These are phyloP conservation scores for Gasterosteus nipponicus DNA, from an alignment of 2,113 vertebrate genomes.

Conservation along the genomic window DNA sequence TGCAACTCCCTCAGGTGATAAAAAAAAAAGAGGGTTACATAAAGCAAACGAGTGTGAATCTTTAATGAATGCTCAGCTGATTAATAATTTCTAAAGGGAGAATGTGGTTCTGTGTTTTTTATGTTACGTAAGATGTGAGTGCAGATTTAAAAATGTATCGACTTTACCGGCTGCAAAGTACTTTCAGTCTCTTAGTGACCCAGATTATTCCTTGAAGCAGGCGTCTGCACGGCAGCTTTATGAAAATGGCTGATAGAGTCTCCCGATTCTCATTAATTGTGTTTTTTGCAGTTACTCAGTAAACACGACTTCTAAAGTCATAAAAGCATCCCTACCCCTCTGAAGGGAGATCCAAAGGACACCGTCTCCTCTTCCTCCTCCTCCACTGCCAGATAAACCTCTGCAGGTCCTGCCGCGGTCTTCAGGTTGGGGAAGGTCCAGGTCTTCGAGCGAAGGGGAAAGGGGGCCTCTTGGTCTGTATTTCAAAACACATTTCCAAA, in stretches of 20 bases:
- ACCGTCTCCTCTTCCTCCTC: conserved; percentile 80
- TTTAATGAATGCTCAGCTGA: conserved; percentile 48
- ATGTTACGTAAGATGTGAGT: conserved; percentile 54
- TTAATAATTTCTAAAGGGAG: conserved; percentile 66
- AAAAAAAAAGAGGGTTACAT: conserved; percentile 30
- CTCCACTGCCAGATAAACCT: conserved; percentile 85
- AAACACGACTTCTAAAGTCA: neutral
- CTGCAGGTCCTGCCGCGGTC: conserved; percentile 75
- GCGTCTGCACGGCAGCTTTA: neutral
- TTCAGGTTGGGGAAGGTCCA: conserved; percentile 92
- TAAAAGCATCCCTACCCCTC: conserved; percentile 59
- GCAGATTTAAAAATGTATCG: conserved; percentile 54
- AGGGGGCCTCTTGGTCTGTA: conserved; percentile 72
- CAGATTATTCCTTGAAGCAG: neutral
- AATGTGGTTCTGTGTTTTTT: conserved; percentile 53
- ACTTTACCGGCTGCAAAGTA: conserved; percentile 20
- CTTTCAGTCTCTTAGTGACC: conserved; percentile 31
- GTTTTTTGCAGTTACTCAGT: neutral
- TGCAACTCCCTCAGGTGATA: conserved; percentile 38
- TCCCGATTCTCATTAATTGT: neutral
- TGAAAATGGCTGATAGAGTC: too few species aligned
- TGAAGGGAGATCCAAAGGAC: conserved; percentile 77
- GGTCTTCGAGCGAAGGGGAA: conserved; percentile 82
- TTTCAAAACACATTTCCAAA: neutral
- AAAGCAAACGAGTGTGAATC: conserved; percentile 48